Conservation (phyloP, 2,113 vertebrate genomes). For the Coptodon bakossiorum region DNA sequence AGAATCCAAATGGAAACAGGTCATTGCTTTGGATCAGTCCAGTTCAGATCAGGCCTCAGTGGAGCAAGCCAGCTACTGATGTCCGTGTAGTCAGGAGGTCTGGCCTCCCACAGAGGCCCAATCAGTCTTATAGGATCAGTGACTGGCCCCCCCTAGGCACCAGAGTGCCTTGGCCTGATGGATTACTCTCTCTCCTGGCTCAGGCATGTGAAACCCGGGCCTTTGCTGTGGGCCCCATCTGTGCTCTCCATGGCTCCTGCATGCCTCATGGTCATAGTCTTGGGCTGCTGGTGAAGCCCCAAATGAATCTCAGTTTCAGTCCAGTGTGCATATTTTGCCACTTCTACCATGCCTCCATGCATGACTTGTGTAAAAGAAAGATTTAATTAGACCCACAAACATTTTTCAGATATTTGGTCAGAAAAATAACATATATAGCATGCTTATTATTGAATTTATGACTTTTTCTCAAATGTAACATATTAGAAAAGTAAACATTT, state of each 20-base stretch:
- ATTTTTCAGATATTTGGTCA: background rate
- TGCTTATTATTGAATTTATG: background rate
- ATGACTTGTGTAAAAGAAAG: background rate
- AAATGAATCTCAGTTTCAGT: slow-evolving; percentile 14
- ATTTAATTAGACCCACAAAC: background rate
- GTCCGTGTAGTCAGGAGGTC: slow-evolving; percentile 57
- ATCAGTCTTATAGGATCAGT: slow-evolving; percentile 70
- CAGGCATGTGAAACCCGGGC: slow-evolving; percentile 25
- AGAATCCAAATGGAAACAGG: slow-evolving; percentile 60
- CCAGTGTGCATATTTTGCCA: background rate
- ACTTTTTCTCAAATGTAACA: background rate
- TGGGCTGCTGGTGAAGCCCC: slow-evolving; percentile 40
- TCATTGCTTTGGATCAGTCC: slow-evolving; percentile 53
- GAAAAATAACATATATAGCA: background rate
- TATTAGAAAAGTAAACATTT: background rate
- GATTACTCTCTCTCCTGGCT: slow-evolving; percentile 66
- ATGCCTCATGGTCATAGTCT: slow-evolving; percentile 43
- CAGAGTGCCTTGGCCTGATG: slow-evolving; percentile 58
- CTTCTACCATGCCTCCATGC: background rate
- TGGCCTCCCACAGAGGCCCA: slow-evolving; percentile 57
- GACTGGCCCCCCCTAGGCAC: slow-evolving; percentile 47
- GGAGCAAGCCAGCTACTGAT: slow-evolving; percentile 62
- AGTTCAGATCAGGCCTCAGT: slow-evolving; percentile 51
- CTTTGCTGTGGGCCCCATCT: slow-evolving; percentile 59
- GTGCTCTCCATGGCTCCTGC: slow-evolving; percentile 50